A percentile compares a stretch with the other conserved stretches of the same genome.
phyloP scores from a whole-genome alignment of 1,140 invertebrate species.

The Teleopsis dalmanni region DNA sequence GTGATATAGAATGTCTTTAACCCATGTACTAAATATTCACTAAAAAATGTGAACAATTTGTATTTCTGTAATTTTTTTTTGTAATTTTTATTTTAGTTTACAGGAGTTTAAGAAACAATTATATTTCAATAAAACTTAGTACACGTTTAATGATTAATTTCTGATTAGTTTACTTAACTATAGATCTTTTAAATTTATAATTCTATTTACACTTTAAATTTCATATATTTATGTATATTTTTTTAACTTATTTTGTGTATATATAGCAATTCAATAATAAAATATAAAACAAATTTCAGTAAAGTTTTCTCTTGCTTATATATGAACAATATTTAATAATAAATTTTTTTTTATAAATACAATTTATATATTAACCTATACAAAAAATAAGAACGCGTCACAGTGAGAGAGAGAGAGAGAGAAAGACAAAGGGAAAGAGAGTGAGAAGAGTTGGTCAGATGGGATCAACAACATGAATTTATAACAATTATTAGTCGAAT shows the following conservation, averaged over 20 bases:
- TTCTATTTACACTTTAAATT: slow-evolving; percentile 6
- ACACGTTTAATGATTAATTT: slow-evolving; percentile 21
- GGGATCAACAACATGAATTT: too few species aligned
- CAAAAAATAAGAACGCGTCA: too few species aligned
- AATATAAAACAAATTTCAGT: background rate
- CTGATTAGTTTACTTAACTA: slow-evolving; percentile 8
- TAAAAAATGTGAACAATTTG: background rate
- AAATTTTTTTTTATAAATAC: too few species aligned
- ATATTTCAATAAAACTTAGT: slow-evolving; percentile 43
- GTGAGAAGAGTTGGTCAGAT: too few species aligned
- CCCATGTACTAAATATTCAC: background rate
- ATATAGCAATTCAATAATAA: slow-evolving; percentile 3
- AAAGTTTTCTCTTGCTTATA: too few species aligned
- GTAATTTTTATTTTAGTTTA: slow-evolving; percentile 16
- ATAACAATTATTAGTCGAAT: too few species aligned
- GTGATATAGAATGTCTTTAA: background rate
- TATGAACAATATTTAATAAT: too few species aligned
- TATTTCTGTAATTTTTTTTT: background rate
- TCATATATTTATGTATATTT: background rate
- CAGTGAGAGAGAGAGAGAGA: too few species aligned
- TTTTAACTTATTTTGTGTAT: slow-evolving; percentile 3
- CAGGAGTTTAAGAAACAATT: slow-evolving; percentile 42
- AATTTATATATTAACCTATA: too few species aligned
- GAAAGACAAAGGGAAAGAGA: too few species aligned
- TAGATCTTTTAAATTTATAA: slow-evolving; percentile 8